Evolutionary conservation across 2,113 vertebrate genomes (phyloP).

Genomic region (Puntigrus tetrazona): DNA sequence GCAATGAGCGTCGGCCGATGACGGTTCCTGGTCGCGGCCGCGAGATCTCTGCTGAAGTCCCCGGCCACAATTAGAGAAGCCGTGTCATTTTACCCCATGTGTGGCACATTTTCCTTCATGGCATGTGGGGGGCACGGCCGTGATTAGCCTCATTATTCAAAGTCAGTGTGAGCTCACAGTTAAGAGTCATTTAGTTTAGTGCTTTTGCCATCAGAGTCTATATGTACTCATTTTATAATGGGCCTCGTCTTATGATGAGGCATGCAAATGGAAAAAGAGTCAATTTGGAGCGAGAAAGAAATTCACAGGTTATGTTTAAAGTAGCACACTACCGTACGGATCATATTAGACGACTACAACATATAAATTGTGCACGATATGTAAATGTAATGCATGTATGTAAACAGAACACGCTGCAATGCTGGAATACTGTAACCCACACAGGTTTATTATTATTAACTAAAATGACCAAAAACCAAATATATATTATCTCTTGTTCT

Average conservation of each 20-base stretch:
- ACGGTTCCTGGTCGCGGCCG: not conserved
- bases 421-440: not conserved
- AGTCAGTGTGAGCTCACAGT: slow-evolving; percentile 56
- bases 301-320: not conserved
- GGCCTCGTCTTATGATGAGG: slow-evolving; percentile 49
- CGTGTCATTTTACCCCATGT: slow-evolving; percentile 55
- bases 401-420: not conserved
- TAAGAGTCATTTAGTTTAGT: slow-evolving; percentile 57
- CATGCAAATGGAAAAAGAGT: slow-evolving; percentile 47
- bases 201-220: slow-evolving; percentile 31
- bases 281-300: slow-evolving; percentile 41
- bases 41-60: slow-evolving; percentile 42
- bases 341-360: not conserved
- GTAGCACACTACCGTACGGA: not conserved
- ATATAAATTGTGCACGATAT: not conserved
- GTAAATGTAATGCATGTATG: not conserved
- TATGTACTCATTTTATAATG: slow-evolving; percentile 54
- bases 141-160: slow-evolving; percentile 60
- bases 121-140: slow-evolving; percentile 31
- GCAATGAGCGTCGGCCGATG: not conserved
- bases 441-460: not conserved
- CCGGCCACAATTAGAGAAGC: slow-evolving; percentile 55
- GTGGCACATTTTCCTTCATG: slow-evolving; percentile 54
- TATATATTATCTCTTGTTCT: not conserved
- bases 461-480: not conserved